Conservation (phyloP, 2,888 invertebrate species). For the Thera britannica region DNA sequence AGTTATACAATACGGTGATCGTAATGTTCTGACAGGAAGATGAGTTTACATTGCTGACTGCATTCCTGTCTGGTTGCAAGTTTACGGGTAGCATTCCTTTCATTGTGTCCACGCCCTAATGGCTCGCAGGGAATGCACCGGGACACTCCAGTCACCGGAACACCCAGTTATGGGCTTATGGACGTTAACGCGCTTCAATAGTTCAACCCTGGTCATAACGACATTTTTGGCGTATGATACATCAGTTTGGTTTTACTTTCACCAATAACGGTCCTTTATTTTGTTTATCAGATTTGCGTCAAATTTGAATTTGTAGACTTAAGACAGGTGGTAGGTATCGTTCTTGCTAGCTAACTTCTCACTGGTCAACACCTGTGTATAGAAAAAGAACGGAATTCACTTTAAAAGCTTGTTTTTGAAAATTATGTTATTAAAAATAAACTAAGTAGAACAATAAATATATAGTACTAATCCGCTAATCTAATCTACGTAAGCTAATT, state of each 20-base stretch:
- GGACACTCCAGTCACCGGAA: slow-evolving; percentile 60
- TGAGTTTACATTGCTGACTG: slow-evolving; percentile 62
- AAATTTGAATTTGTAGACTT: background rate
- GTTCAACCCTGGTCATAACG: slow-evolving; percentile 38
- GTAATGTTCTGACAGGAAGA: slow-evolving; percentile 54
- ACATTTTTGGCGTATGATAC: slow-evolving; percentile 49
- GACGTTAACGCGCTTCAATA: slow-evolving; percentile 11
- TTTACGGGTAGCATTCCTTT: slow-evolving; percentile 57
- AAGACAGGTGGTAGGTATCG: no score
- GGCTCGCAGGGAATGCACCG: slow-evolving; percentile 63
- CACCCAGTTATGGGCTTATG: slow-evolving; percentile 52
- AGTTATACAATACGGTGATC: slow-evolving; percentile 13
- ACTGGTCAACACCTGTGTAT: slow-evolving; percentile 14
- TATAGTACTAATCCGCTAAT: no score
- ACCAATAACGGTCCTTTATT: slow-evolving; percentile 8
- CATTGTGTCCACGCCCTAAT: slow-evolving; percentile 62
- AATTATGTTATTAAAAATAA: background rate
- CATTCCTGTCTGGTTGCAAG: slow-evolving; percentile 65
- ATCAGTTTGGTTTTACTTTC: slow-evolving; percentile 34
- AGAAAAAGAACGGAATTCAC: slow-evolving; percentile 8
- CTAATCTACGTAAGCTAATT: no score
- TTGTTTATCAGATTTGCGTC: background rate
- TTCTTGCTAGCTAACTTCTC: no score
- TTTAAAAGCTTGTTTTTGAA: slow-evolving; percentile 14
- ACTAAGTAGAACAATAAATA: no score